Conservation (phyloP, 1,140 invertebrate species). For the Choristoneura fumiferana region DNA sequence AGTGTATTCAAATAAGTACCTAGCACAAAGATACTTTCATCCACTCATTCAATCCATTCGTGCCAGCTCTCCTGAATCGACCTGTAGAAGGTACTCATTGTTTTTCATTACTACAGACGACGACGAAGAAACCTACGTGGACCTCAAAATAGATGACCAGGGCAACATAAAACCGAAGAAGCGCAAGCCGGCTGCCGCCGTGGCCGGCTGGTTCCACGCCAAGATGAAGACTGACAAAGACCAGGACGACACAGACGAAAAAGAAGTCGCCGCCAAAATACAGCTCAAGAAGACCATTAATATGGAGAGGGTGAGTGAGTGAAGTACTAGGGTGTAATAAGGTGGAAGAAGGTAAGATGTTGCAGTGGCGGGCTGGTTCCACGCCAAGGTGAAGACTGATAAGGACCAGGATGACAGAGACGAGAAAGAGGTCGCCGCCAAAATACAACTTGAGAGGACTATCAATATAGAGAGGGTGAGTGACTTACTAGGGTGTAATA, state of each 20-base stretch:
- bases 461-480: conserved; percentile 67
- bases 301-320: conserved; percentile 54
- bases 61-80: too few species aligned
- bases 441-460: conserved; percentile 66
- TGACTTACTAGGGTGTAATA: background rate
- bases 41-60: too few species aligned
- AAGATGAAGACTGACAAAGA: conserved; percentile 34
- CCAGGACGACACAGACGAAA: conserved; percentile 27
- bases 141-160: conserved; percentile 71
- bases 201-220: conserved; percentile 61
- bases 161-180: conserved; percentile 60
- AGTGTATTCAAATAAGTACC: too few species aligned
- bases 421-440: conserved; percentile 45
- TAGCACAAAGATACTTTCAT: too few species aligned
- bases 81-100: background rate
- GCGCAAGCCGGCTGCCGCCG: conserved; percentile 27
- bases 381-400: conserved; percentile 46
- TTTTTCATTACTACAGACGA: conserved; percentile 60
- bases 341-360: too few species aligned
- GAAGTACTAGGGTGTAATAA: background rate
- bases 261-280: conserved; percentile 55
- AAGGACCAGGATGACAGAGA: conserved; percentile 21
- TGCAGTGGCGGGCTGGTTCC: conserved; percentile 51
- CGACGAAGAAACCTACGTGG: conserved; percentile 78
- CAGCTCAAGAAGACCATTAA: conserved; percentile 67